Base-by-base conservation (phyloP, 1,140 invertebrate genomes). In the Apocrypta bakeri region DNA sequence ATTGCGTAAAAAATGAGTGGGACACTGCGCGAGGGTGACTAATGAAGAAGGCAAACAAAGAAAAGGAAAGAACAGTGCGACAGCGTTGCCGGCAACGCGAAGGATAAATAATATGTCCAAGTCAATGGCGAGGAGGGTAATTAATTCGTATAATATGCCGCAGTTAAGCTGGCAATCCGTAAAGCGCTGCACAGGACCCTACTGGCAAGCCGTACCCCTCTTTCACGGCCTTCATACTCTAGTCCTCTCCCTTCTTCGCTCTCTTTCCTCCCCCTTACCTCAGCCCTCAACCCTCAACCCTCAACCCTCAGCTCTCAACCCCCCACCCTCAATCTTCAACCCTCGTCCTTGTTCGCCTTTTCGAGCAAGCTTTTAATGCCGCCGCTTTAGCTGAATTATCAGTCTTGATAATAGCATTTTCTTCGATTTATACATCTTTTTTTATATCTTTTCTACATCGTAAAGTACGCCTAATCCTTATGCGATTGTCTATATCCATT, bases 131-230 rank as follows among this genome's bases (percentile, higher is more conserved):
- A 87, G 83, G 85, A 87, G 85, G 88, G 87, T 91, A 91, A 91
- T 91, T 91, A 92, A 91, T 92, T 90, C 88, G 90, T 89, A 91
- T 92, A 91, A 91, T 92, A 91, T 91, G 88, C 90, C 89, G 87
- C 84, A 90, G 90, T 91, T 91, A 91, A 91, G 90, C 90, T 85
- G 87, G 87, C 90, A 89, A 91, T 92, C 88, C 87, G 87, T 91
- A 90, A 90, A 87, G 84, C 48, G 48, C 21, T 56, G 4, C 21
- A 21, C 21, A 21, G 86, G 84, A 84, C 85, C 86, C 84, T 74
- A 31, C 69, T 71, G 14, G 66, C 29, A n/a, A 21, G 25, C 14
- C 12, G 1, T n/a, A n/a, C n/a, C n/a, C n/a, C n/a, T n/a, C n/a
- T n/a, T n/a, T n/a, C n/a, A 21, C n/a, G 37, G 8, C 42, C 25